Evolutionary conservation across 2,888 invertebrate genomes (phyloP).

Genomic region (Xylota segnis): DNA sequence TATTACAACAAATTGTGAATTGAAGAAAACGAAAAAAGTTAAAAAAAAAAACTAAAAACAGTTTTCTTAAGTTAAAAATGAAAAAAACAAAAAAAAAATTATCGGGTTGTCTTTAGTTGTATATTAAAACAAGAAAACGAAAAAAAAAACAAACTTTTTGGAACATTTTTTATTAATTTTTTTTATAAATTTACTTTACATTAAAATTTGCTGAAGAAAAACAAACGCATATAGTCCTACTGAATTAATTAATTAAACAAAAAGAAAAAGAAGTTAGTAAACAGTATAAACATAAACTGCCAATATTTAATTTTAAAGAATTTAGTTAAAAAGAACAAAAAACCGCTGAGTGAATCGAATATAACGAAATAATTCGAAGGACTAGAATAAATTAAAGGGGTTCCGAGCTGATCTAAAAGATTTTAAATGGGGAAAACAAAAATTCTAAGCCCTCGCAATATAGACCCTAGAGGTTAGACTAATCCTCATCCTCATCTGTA

Average conservation of each 20-base stretch:
- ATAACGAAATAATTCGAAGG: slow-evolving; percentile 16
- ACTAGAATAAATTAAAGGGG: slow-evolving; percentile 26
- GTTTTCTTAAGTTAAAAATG: slow-evolving; percentile 13
- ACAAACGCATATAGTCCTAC: slow-evolving; percentile 30
- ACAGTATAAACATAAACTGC: slow-evolving; percentile 45
- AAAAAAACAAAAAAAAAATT: slow-evolving; percentile 14
- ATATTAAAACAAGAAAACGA: slow-evolving; percentile 1
- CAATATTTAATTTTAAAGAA: slow-evolving; percentile 53
- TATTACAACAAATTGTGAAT: slow-evolving; percentile 63
- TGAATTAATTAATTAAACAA: slow-evolving; percentile 17
- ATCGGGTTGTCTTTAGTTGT: slow-evolving; percentile 47
- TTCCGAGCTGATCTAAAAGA: slow-evolving; percentile 23
- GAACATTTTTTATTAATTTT: slow-evolving; percentile 14
- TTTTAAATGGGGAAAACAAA: not conserved
- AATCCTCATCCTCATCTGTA: slow-evolving; percentile 35
- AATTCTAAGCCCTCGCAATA: slow-evolving; percentile 61
- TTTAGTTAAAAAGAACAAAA: slow-evolving; percentile 43
- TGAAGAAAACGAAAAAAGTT: slow-evolving; percentile 43
- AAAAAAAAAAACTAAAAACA: slow-evolving; percentile 7
- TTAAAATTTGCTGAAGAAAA: slow-evolving; percentile 6
- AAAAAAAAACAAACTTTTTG: slow-evolving; percentile 11
- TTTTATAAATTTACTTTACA: slow-evolving; percentile 25
- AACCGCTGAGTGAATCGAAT: slow-evolving; percentile 43
- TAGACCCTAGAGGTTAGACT: slow-evolving; percentile 11
- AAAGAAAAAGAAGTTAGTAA: not conserved